Evolutionary conservation across 2,797 vertebrate genomes (phyloP), one percentile per base, ranked within the genome.

Genomic region (Pseudomugil tenellus): DNA sequence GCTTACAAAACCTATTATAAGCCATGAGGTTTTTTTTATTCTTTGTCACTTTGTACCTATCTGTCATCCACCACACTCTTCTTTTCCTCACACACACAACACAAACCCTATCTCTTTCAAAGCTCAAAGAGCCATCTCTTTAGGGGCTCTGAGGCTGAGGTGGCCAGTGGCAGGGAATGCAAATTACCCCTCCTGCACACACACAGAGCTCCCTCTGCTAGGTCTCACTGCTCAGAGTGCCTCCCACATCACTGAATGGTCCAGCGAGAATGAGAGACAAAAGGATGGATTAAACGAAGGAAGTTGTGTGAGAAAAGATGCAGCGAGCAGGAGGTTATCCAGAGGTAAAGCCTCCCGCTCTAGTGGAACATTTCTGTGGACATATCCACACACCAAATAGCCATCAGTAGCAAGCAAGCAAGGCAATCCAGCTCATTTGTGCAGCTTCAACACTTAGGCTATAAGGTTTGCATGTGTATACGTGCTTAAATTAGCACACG

Each of bases 51-150:
- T 35, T 32, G 37, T 34, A 48, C 29, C 58, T 86, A 74, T 83
- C 65, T 76, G 73, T 72, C 62, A 58, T 67, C 57, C 28, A 9
- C 46, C 62, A 62, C 65, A 41, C 76, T 43, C 49, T 37, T 43
- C 41, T 35, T 56, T 64, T 71, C 21, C 58, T 58, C 54, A 70
- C 64, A 55, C 76, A 64, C 72, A 84, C 71, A 81, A 71, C 72
- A 57, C 69, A 83, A 62, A 63, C 64, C 62, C 79, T 70, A 67
- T 84, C 78, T 88, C 86, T 87, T 86, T 89, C 87, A 77, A 32
- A 68, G 84, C 91, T 93, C 90, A 93, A 93, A 93, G 86, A 88
- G 64, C 72, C 81, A 74, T 92, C 91, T 94, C 92, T 93, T 92
- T 84, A 88, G 87, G 83, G 87, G 85, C 83, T 87, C 90, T 91